Conservation (phyloP, 2,888 invertebrate genomes). For the Isotomurus palustris region DNA sequence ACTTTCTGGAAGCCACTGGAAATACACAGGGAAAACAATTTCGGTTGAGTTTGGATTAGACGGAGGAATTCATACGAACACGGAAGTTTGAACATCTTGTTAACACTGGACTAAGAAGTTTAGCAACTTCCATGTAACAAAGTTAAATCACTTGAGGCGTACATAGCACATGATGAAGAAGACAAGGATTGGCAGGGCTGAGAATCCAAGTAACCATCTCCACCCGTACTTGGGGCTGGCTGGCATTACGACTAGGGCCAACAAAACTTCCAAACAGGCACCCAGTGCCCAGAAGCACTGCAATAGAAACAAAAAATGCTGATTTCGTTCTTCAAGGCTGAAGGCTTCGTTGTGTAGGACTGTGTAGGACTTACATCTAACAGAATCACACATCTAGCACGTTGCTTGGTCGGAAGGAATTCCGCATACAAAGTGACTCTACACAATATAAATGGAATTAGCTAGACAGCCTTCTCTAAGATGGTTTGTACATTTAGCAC, state of each 20-base stretch:
- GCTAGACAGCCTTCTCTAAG: conserved; percentile 2
- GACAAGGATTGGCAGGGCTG: conserved; percentile 77
- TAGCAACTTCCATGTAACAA: too few relatives aligned
- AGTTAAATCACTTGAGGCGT: conserved; percentile 51
- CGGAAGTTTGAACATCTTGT: too few relatives aligned
- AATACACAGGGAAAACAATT: conserved; percentile 1
- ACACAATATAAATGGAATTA: conserved; percentile 47
- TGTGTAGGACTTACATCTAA: conserved; percentile 69
- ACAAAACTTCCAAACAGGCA: conserved; percentile 84
- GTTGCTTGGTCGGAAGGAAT: conserved; percentile 86
- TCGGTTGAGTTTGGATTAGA: conserved; percentile 8
- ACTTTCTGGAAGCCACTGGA: conserved; percentile 85
- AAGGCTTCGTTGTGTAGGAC: neutral
- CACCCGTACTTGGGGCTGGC: conserved; percentile 86
- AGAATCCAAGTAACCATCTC: conserved; percentile 86
- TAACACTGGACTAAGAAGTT: too few relatives aligned
- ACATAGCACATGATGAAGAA: conserved; percentile 71
- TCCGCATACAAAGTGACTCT: conserved; percentile 94
- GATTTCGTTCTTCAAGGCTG: neutral
- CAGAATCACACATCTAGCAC: conserved; percentile 91
- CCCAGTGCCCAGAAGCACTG: conserved; percentile 96
- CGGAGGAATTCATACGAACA: too few relatives aligned
- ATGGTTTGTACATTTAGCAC: too few relatives aligned
- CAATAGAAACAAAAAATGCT: conserved; percentile 37
- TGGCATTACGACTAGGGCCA: conserved; percentile 87